Base-by-base conservation (phyloP, 2,888 invertebrate genomes). In the Aplocera efformata region DNA sequence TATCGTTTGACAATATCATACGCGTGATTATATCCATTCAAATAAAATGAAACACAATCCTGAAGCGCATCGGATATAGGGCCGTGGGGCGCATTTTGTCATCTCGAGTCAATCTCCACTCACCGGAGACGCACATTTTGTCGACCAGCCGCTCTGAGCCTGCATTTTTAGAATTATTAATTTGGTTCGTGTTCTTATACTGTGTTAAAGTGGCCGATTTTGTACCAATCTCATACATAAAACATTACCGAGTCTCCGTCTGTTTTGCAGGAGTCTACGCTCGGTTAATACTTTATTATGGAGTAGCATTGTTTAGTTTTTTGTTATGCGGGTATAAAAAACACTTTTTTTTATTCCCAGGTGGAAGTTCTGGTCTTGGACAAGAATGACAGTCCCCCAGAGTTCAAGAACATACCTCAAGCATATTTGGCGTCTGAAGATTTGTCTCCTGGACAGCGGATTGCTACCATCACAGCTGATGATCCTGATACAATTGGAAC, bases 381-480 rank as follows among this genome's bases (percentile, higher is more conserved):
- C 85, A 94, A 94, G 81, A 98, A 98, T 79, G 98, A 98, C 89
- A 96, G 96, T 65, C 96, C 97, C n/a, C 98, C 98, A 2, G 91
- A 93, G 37, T 96, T 96, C 89, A 92, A 91, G 58, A 92, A 93
- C 50, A 91, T 93, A 22, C 93, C 93, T 8, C 84, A 93, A 58
- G 90, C 91, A 32, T 94, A 93, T 73, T 89, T 91, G 39, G 93
- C 96, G 1, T 96, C 96, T 1, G 97, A 97, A 74, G 96, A 97
- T 72, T 89, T 96, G 44, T 93, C 94, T 23, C 93, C 94, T 1
- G 96, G 96, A 5, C 94, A 95, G 63, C 81, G 91, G 23, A 93
- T 97, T 45, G 93, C 94, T 6, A 92, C 92, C 6, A 90, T 97
- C 36, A 90, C 89, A 33, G 97, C 97, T 7, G 91, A 92, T 44